These are phyloP conservation scores for Ectemnius cavifrons DNA, from an alignment of 2,888 invertebrate species.

Conservation along the genomic window DNA sequence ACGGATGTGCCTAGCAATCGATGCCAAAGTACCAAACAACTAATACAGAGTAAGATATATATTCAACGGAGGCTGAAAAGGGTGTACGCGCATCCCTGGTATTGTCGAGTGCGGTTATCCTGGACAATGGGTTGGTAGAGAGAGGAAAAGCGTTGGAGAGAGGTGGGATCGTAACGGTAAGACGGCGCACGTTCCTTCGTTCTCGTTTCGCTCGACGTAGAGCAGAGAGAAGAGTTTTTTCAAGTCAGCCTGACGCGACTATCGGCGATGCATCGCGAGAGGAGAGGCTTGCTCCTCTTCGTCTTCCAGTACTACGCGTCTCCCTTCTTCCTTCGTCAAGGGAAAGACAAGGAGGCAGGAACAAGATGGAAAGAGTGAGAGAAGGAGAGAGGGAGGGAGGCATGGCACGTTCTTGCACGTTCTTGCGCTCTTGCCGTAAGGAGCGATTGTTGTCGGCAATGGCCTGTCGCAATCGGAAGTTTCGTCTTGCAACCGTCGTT, in stretches of 20 bases:
- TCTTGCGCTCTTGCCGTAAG: constrained; percentile 68
- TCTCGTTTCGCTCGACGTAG: constrained; percentile 47
- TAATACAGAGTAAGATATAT: too few relatives aligned
- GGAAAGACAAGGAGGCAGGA: too few relatives aligned
- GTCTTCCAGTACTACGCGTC: constrained; percentile 21
- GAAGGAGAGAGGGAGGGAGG: constrained; percentile 28
- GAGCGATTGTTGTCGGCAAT: constrained; percentile 75
- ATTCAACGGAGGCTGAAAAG: too few relatives aligned
- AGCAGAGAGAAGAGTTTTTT: constrained; percentile 33
- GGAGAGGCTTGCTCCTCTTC: constrained; percentile 41
- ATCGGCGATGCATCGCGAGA: constrained; percentile 45
- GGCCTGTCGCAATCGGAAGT: constrained; percentile 77
- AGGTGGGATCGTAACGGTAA: constrained; percentile 3
- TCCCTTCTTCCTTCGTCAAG: constrained; percentile 13
- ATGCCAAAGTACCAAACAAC: too few relatives aligned
- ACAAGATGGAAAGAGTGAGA: constrained; percentile 30
- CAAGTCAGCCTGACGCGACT: constrained; percentile 47
- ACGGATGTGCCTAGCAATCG: too few relatives aligned
- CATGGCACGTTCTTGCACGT: constrained; percentile 35
- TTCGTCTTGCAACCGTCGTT: constrained; percentile 69
- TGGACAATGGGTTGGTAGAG: background rate
- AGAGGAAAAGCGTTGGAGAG: constrained; percentile 1
- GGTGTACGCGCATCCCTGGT: background rate
- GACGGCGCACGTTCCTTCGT: constrained; percentile 20
- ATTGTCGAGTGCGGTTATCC: background rate